These are phyloP conservation scores for Ovibos moschatus DNA, from an alignment of 2,113 vertebrate species.

Conservation along the genomic window DNA sequence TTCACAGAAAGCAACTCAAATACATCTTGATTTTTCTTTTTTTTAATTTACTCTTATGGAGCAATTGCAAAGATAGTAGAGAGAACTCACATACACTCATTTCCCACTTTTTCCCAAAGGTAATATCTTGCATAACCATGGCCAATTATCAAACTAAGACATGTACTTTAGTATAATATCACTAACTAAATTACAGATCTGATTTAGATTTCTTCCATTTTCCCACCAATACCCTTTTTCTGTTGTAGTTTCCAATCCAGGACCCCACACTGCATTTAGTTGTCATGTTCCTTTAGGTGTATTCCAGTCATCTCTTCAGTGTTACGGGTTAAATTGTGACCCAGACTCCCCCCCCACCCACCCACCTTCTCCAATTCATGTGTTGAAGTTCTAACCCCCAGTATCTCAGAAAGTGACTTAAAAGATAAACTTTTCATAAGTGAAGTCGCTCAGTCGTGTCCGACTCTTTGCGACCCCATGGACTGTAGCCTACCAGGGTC, in stretches of 20 bases:
- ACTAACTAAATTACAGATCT: not conserved
- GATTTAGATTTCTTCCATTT: not conserved
- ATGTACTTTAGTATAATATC: not conserved
- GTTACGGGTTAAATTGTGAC: not conserved
- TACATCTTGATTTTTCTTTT: not conserved
- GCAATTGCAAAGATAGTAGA: not conserved
- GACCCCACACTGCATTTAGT: not conserved
- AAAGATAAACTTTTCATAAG: not conserved
- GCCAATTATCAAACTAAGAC: not conserved
- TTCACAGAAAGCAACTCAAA: not conserved
- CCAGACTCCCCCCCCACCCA: rapidly evolving
- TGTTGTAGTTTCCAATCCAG: not conserved
- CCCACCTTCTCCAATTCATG: not conserved
- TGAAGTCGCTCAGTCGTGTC: not conserved
- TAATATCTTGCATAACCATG: not conserved
- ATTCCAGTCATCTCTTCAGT: not conserved
- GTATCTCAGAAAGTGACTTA: not conserved
- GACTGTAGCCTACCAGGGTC: not conserved
- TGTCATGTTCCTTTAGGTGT: not conserved
- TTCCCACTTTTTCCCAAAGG: no score
- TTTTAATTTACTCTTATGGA: not conserved
- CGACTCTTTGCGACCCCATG: not conserved
- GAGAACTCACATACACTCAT: no score
- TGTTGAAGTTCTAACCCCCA: not conserved
- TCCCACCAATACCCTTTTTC: not conserved